These are phyloP conservation scores for Habroteleia sp. DNA, from an alignment of 2,888 invertebrate genomes.

Conservation along the genomic window DNA sequence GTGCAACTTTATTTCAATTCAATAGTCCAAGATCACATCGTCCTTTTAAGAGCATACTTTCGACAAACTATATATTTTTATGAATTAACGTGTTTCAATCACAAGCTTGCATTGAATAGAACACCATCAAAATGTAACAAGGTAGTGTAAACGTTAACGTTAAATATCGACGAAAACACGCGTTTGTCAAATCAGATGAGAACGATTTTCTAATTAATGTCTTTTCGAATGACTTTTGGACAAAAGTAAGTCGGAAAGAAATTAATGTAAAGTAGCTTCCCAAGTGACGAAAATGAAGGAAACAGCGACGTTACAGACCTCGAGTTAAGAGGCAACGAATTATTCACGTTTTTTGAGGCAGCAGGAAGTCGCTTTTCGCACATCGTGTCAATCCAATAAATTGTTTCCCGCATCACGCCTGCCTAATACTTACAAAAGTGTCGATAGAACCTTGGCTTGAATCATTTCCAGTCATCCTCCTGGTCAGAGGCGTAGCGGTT, in stretches of 20 bases:
- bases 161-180: constrained; percentile 47
- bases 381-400: constrained; percentile 63
- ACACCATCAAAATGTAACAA: constrained; percentile 27
- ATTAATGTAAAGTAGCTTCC: too few species aligned
- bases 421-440: constrained; percentile 61
- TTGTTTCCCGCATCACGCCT: constrained; percentile 63
- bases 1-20: too few species aligned
- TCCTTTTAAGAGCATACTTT: too few species aligned
- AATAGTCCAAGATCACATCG: too few species aligned
- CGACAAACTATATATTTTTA: too few species aligned
- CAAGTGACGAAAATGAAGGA: constrained; percentile 25
- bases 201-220: neutral
- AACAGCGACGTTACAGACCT: constrained; percentile 51
- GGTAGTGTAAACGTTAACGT: constrained; percentile 51
- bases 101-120: too few species aligned
- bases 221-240: too few species aligned
- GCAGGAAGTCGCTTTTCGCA: constrained; percentile 63
- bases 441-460: constrained; percentile 61
- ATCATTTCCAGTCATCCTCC: constrained; percentile 58
- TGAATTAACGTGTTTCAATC: too few species aligned
- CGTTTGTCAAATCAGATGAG: constrained; percentile 29
- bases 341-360: constrained; percentile 62
- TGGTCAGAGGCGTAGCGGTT: constrained; percentile 58
- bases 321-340: constrained; percentile 60
- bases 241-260: too few species aligned